Evolutionary conservation across 1,140 invertebrate species (phyloP), one percentile per base, ranked within the genome.

Genomic region (Bombus vancouverensis): DNA sequence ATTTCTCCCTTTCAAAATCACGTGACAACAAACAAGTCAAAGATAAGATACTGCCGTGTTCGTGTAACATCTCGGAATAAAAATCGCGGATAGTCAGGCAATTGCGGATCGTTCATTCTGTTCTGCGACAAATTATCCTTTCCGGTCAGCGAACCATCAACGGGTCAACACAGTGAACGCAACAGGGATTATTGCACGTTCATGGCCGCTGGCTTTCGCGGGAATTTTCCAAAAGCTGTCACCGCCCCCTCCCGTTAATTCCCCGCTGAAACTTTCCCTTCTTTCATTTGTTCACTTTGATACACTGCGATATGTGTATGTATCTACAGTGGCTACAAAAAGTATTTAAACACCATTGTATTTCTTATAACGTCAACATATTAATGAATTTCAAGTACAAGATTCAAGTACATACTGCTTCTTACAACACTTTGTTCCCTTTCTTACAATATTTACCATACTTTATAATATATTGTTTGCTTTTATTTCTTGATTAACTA

Each of bases 181-280:
- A 10, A 25, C 34, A 28, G 65, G n/a, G 65, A 83, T 83, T 77
- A 77, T 83, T 83, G 62, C 44, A 28, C 37, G 62, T n/a, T 32
- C 44, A 53, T 39, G 62, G 6, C 1, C 32, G 4, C 4, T 22
- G 34, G 8, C 18, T 28, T 47, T 76, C 22, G 13, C 42, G 22
- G 1, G 28, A 76, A 76, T 83, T 77, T 68, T 53, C 42, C 72
- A 47, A 76, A 76, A 39, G 32, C 39, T 81, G 79, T 80, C 44
- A 34, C n/a, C 10, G 3, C 12, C 59, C 25, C 25, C 59, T 28
- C 3, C 3, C 37, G 44, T 83, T 77, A 28, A 83, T 83, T 83
- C 62, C 12, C 28, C 28, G 6, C 18, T 83, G 59, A 39, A 76
- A 76, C 28, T 47, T 74, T 25, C 25, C 10, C 28, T 68, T 68